Percentiles rank a stretch among this genome's conserved stretches.
Conservation (phyloP, 2,888 invertebrate species). For the Leptopilina myrica region DNA sequence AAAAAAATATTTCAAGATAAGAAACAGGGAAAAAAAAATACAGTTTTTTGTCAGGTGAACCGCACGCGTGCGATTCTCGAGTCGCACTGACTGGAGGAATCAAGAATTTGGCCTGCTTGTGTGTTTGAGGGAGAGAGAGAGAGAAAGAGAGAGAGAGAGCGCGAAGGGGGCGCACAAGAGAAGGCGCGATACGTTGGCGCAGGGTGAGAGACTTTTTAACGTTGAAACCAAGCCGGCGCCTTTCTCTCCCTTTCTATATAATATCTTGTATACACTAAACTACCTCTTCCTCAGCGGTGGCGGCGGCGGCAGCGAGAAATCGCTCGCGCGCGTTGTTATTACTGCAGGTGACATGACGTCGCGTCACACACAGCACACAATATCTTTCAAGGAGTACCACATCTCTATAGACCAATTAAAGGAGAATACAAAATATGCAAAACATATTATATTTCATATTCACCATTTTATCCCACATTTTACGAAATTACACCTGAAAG, state of each 20-base stretch:
- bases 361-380: background rate
- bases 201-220: slow-evolving; percentile 22
- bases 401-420: no score
- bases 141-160: no score
- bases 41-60: slow-evolving; percentile 44
- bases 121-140: slow-evolving; percentile 4
- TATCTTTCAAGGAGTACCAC: no score
- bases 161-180: slow-evolving; percentile 36
- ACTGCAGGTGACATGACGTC: slow-evolving; percentile 33
- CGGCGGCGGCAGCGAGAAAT: background rate
- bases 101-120: slow-evolving; percentile 55
- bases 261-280: no score
- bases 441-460: no score
- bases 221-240: slow-evolving; percentile 39
- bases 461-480: no score
- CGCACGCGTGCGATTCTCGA: slow-evolving; percentile 66
- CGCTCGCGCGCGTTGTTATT: background rate
- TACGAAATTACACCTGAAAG: no score
- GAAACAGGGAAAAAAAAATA: background rate
- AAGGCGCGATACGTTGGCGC: slow-evolving; percentile 9
- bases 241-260: slow-evolving; percentile 32
- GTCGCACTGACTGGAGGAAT: slow-evolving; percentile 61
- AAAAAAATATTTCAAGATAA: no score
- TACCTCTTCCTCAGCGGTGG: slow-evolving; percentile 24
- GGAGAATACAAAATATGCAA: no score